Evolutionary conservation across 2,113 vertebrate species (phyloP).

Genomic region (Synodontis membranacea): DNA sequence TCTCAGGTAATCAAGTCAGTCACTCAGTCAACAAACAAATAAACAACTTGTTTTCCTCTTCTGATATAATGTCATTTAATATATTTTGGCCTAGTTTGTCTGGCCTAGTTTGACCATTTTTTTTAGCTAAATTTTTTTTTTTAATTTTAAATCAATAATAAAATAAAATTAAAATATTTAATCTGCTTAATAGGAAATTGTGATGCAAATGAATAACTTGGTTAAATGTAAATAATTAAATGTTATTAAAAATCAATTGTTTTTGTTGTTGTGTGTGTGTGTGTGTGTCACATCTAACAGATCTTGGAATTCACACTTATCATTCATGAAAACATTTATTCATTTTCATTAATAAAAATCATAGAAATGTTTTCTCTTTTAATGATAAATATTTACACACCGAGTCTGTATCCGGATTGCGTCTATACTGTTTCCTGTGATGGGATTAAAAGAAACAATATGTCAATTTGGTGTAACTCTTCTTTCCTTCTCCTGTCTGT

Average conservation of each 20-base stretch:
- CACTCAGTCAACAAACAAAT: background rate
- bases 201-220: too few species aligned
- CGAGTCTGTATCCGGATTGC: background rate
- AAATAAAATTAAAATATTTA: too few species aligned
- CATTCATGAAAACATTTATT: background rate
- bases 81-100: background rate
- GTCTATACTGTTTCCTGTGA: too few species aligned
- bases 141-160: too few species aligned
- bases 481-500: background rate
- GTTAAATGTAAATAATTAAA: background rate
- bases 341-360: background rate
- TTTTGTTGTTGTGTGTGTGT: background rate
- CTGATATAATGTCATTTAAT: background rate
- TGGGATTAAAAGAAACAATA: too few species aligned
- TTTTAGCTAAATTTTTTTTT: too few species aligned
- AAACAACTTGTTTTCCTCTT: background rate
- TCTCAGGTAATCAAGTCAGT: conserved; percentile 67
- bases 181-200: too few species aligned
- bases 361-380: background rate
- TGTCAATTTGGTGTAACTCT: background rate
- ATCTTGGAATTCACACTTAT: background rate
- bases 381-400: background rate
- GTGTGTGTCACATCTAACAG: background rate
- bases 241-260: background rate
- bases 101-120: background rate